phyloP scores from a whole-genome alignment of 2,113 vertebrate genomes.

The Gobiocypris rarus region DNA sequence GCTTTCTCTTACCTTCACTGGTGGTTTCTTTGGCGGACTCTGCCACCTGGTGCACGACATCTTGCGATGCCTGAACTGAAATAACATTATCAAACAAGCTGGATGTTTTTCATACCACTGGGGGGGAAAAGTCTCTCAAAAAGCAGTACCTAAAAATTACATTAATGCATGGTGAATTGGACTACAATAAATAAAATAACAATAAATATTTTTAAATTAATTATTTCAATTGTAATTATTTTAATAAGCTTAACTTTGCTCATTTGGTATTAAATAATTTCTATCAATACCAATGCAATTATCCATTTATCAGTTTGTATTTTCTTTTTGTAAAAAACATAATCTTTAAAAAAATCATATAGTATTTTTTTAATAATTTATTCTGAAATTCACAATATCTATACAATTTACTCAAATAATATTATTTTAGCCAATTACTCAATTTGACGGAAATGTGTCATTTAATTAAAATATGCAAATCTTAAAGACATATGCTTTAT shows the following conservation, averaged over 20 bases:
- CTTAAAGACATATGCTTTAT: neutral
- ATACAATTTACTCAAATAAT: too few species aligned
- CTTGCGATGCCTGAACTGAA: slow-evolving; percentile 76
- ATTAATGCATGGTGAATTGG: neutral
- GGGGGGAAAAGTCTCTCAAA: neutral
- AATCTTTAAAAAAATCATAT: too few species aligned
- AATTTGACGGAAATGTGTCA: neutral
- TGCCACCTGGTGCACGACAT: slow-evolving; percentile 78
- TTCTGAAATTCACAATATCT: too few species aligned
- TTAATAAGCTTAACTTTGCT: neutral
- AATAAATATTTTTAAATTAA: too few species aligned
- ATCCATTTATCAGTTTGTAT: too few species aligned
- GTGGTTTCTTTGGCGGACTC: slow-evolving; percentile 78
- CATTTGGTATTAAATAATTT: neutral
- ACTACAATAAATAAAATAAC: neutral
- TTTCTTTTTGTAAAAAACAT: too few species aligned
- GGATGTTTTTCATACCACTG: too few species aligned
- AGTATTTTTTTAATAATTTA: neutral
- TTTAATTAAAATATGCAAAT: neutral
- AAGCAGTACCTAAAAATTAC: neutral
- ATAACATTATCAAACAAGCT: slow-evolving; percentile 50
- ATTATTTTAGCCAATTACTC: too few species aligned
- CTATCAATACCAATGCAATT: neutral
- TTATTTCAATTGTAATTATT: neutral
- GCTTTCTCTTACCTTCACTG: slow-evolving; percentile 65